A percentile compares a stretch with the other conserved stretches of the same genome.
Conservation (phyloP, 2,113 vertebrate genomes). For the Corythoichthys intestinalis region DNA sequence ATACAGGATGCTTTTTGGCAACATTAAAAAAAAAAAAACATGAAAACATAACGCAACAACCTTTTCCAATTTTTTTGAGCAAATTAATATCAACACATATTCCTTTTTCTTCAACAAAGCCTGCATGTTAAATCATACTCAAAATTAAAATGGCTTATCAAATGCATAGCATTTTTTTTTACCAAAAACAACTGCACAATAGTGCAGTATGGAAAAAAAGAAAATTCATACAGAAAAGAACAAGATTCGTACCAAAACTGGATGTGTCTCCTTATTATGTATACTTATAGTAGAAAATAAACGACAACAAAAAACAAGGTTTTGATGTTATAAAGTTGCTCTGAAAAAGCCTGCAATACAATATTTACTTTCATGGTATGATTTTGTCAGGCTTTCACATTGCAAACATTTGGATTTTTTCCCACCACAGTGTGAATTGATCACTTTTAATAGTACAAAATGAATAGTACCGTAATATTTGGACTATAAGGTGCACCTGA, state of each 20-base stretch:
- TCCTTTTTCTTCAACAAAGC: constrained; percentile 57
- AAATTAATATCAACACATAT: constrained; percentile 35
- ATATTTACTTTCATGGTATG: constrained; percentile 11
- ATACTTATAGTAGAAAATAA: neutral
- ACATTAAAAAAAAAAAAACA: neutral
- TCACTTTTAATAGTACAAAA: neutral
- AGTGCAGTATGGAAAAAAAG: constrained; percentile 52
- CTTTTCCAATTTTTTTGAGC: constrained; percentile 38
- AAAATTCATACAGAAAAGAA: constrained; percentile 25
- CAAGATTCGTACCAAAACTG: constrained; percentile 41
- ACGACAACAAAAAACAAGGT: no score
- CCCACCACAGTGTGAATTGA: constrained; percentile 17
- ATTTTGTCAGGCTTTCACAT: constrained; percentile 43
- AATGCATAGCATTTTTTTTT: constrained; percentile 82
- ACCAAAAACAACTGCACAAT: constrained; percentile 58
- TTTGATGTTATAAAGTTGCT: constrained; percentile 21
- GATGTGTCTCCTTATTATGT: constrained; percentile 27
- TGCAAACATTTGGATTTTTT: constrained; percentile 39
- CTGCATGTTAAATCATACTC: constrained; percentile 38
- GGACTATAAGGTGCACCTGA: no score
- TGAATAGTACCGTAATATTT: neutral
- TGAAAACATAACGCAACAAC: constrained; percentile 26
- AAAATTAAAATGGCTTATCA: constrained; percentile 70
- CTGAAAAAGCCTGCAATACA: constrained; percentile 18
- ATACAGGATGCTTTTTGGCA: constrained; percentile 12